A percentile compares a stretch with the other conserved stretches of the same genome.
These are phyloP conservation scores for Oncorhynchus keta DNA, from an alignment of 2,113 vertebrate genomes.

Conservation along the genomic window DNA sequence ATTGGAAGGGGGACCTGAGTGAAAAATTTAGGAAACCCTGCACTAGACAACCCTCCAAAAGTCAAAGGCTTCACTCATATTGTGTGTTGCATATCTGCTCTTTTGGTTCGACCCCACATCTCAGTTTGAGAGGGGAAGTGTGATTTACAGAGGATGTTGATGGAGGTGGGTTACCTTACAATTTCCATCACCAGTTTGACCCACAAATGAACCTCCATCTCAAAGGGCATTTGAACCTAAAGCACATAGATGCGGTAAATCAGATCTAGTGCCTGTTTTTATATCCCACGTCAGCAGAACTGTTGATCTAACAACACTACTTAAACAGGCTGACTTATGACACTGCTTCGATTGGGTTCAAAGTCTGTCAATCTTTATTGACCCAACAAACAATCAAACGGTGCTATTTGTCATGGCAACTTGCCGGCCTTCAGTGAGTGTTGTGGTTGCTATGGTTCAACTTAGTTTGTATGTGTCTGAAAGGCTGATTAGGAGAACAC, in stretches of 20 bases:
- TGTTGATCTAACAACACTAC: constrained; percentile 31
- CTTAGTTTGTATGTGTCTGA: constrained; percentile 37
- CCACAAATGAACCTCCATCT: no score
- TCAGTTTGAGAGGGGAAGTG: no score
- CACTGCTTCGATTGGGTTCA: constrained; percentile 46
- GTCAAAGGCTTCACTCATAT: constrained; percentile 47
- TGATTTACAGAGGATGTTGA: background rate
- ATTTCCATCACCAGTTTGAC: constrained; percentile 32
- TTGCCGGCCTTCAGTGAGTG: constrained; percentile 55
- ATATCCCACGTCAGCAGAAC: constrained; percentile 31
- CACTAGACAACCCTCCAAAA: constrained; percentile 45
- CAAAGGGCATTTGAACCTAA: no score
- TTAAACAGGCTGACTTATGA: constrained; percentile 31
- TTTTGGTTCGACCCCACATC: no score
- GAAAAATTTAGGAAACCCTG: no score
- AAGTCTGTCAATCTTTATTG: constrained; percentile 53
- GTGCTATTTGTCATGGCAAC: constrained; percentile 54
- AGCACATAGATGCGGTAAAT: no score
- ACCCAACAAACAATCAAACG: constrained; percentile 45
- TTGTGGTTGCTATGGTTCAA: constrained; percentile 45
- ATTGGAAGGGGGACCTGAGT: no score
- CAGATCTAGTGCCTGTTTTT: constrained; percentile 14
- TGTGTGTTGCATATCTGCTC: constrained; percentile 21
- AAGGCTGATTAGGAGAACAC: constrained; percentile 62
- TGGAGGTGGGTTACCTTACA: constrained; percentile 33